Conservation (phyloP, 92 coral and sea anemone species). For the Bergia puertoricense region DNA sequence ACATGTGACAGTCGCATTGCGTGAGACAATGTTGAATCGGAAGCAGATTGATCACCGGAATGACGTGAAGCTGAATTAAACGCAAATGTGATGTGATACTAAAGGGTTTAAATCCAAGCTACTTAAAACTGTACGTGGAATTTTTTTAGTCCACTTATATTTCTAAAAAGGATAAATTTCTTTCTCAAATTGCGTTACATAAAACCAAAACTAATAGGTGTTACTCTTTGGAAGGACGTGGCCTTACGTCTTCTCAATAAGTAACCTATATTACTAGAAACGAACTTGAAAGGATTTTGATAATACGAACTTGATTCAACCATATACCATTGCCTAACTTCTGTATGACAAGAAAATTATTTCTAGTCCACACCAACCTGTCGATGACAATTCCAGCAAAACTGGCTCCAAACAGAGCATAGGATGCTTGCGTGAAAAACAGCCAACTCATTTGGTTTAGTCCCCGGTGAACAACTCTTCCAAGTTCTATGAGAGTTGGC, state of each 20-base stretch:
- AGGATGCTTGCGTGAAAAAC: slow-evolving; percentile 88
- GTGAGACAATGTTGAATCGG: no score
- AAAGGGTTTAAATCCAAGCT: no score
- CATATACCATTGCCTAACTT: not conserved
- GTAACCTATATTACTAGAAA: no score
- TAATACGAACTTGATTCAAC: not conserved
- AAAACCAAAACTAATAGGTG: not conserved
- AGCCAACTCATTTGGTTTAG: slow-evolving; percentile 91
- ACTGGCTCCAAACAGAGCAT: slow-evolving; percentile 86
- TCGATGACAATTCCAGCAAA: slow-evolving; percentile 85
- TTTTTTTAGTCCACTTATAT: no score
- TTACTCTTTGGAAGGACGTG: no score
- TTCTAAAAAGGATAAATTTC: no score
- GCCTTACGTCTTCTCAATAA: not conserved
- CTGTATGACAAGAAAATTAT: not conserved
- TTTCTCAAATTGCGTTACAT: no score
- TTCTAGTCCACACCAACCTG: slow-evolving; percentile 63
- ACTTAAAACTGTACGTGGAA: no score
- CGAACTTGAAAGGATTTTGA: not conserved
- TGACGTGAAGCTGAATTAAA: no score
- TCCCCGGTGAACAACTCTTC: slow-evolving; percentile 71
- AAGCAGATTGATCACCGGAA: no score
- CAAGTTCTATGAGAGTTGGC: slow-evolving; percentile 85
- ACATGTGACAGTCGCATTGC: no score
- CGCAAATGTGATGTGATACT: no score